Evolutionary conservation across 1,140 invertebrate genomes (phyloP).

Genomic region (Colletes gigas): DNA sequence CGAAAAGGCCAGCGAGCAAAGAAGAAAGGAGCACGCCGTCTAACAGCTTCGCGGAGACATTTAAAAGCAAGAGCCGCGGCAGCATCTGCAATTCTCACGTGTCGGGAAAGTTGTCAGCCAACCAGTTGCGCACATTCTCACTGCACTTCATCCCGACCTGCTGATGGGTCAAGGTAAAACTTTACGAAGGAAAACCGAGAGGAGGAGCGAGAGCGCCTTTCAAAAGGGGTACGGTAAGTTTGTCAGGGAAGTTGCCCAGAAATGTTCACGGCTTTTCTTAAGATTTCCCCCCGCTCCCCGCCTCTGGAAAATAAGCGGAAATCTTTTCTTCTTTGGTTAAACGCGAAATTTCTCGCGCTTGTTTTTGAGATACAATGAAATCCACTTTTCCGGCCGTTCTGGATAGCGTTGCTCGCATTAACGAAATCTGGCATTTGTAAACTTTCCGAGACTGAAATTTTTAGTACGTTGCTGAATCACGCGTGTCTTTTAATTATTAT

Average conservation of each 20-base stretch:
- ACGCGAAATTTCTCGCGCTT: conserved; percentile 23
- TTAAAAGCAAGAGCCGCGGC: conserved; percentile 37
- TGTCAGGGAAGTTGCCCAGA: conserved; percentile 47
- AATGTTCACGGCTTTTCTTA: conserved; percentile 58
- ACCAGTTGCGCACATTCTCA: conserved; percentile 57
- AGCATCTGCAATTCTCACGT: conserved; percentile 58
- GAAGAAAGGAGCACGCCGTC: conserved; percentile 22
- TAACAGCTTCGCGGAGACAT: conserved; percentile 43
- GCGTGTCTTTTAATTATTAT: no score
- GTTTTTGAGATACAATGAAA: conserved; percentile 15
- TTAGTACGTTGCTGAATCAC: no score
- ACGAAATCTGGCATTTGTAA: no score
- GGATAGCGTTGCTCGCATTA: no score
- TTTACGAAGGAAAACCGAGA: conserved; percentile 44
- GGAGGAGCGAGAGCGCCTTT: neutral
- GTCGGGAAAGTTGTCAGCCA: conserved; percentile 54
- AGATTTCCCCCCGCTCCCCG: conserved; percentile 21
- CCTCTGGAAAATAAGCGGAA: conserved; percentile 9
- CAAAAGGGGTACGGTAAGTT: conserved; percentile 33
- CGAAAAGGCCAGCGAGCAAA: neutral
- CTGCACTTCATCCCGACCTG: conserved; percentile 37
- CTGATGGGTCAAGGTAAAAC: conserved; percentile 57
- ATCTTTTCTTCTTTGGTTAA: conserved; percentile 31
- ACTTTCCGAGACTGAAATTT: no score
- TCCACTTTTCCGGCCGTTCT: neutral